phyloP scores from a whole-genome alignment of 2,888 invertebrate species.

The Dasysyrphus tricinctus region DNA sequence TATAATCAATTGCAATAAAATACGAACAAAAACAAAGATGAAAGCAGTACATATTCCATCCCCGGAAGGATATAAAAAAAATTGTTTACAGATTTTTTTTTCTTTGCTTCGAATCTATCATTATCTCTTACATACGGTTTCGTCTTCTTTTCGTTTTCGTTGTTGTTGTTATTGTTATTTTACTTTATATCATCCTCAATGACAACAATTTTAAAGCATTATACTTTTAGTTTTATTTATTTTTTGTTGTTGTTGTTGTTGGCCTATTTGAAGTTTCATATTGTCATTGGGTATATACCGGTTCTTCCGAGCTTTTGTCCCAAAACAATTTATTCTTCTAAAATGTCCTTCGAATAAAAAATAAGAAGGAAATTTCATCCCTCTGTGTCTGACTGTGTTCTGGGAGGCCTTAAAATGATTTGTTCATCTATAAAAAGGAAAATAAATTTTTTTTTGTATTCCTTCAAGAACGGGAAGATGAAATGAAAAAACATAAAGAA shows the following conservation, averaged over 20 bases:
- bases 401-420: constrained; percentile 26
- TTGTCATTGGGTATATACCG: constrained; percentile 38
- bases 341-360: constrained; percentile 29
- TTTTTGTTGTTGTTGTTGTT: constrained; percentile 12
- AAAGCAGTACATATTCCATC: constrained; percentile 30
- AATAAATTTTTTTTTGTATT: constrained; percentile 3
- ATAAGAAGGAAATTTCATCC: constrained; percentile 31
- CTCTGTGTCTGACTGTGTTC: neutral
- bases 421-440: constrained; percentile 12
- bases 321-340: constrained; percentile 61
- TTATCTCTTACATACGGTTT: constrained; percentile 65
- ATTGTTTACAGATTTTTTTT: constrained; percentile 39
- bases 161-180: neutral
- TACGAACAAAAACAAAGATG: constrained; percentile 37
- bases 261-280: constrained; percentile 40
- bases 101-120: constrained; percentile 49
- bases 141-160: constrained; percentile 8
- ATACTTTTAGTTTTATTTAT: constrained; percentile 34
- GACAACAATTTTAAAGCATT: constrained; percentile 66
- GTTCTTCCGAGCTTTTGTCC: constrained; percentile 40
- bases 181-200: constrained; percentile 63
- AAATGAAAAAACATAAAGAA: constrained; percentile 21
- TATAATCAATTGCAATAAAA: constrained; percentile 64
- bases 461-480: neutral
- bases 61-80: constrained; percentile 25